Evolutionary conservation across 2,113 vertebrate genomes (phyloP).

Genomic region (Otolemur garnettii): DNA sequence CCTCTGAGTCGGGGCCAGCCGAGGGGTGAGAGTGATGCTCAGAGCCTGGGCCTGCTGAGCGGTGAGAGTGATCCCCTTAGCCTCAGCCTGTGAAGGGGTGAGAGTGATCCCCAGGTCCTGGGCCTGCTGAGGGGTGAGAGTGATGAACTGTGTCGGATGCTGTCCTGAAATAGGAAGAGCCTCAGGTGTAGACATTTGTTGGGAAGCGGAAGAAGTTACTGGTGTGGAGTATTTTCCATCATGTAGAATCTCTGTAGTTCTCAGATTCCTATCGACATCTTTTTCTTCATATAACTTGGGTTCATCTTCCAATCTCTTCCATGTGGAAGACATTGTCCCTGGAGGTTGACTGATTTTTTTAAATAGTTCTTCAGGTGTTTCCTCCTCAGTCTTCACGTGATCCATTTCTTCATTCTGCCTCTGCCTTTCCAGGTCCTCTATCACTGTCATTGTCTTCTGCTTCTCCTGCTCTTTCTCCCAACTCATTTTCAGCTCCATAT

Average conservation of each 20-base stretch:
- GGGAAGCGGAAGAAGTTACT: not conserved
- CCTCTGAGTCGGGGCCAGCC: rapidly evolving
- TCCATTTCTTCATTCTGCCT: not conserved
- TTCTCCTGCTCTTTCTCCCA: not conserved
- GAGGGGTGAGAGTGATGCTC: not conserved
- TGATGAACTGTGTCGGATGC: not conserved
- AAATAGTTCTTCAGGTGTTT: not conserved
- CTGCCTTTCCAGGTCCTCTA: not conserved
- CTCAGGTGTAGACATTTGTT: rapidly evolving
- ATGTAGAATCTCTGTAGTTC: not conserved
- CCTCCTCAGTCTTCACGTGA: not conserved
- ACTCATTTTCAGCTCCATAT: not conserved
- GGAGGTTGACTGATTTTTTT: not conserved
- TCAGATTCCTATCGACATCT: not conserved
- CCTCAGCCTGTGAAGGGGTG: not conserved
- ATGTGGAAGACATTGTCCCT: not conserved
- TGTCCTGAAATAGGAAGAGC: not conserved
- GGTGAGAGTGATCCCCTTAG: not conserved
- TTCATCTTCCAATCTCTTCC: not conserved
- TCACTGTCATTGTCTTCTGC: not conserved
- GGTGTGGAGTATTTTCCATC: not conserved
- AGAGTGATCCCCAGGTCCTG: not conserved
- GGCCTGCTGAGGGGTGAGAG: not conserved
- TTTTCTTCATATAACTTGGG: not conserved
- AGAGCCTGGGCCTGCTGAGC: not conserved